Evolutionary conservation across 1,140 invertebrate genomes (phyloP).

Genomic region (Heliothis virescens): DNA sequence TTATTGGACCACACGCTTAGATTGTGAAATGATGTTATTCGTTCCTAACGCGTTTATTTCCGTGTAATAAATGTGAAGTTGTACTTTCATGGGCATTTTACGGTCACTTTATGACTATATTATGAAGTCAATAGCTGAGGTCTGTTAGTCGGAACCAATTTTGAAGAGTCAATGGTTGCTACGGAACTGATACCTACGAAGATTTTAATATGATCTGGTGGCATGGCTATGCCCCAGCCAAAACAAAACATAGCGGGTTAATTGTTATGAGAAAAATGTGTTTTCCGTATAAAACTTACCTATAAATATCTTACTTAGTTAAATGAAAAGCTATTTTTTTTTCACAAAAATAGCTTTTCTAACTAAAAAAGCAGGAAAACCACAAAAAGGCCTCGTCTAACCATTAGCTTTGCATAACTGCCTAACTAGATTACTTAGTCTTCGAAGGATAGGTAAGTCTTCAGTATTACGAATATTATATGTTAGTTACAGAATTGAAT

Average conservation of each 20-base stretch:
- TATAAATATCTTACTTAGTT: too few relatives aligned
- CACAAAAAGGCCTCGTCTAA: not conserved
- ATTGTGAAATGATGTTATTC: constrained; percentile 1
- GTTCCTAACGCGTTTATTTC: constrained; percentile 17
- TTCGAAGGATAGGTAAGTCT: not conserved
- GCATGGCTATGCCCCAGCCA: too few relatives aligned
- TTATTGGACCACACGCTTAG: not conserved
- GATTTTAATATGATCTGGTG: not conserved
- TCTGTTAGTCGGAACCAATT: not conserved
- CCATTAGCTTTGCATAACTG: not conserved
- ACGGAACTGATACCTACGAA: not conserved
- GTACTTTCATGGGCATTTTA: constrained; percentile 28
- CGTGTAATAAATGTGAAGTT: constrained; percentile 13
- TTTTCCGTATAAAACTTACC: too few relatives aligned
- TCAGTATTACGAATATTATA: not conserved
- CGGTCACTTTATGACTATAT: constrained; percentile 14
- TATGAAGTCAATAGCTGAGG: not conserved
- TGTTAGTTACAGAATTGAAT: too few relatives aligned
- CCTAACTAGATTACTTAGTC: not conserved
- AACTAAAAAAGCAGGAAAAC: not conserved
- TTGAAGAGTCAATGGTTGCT: not conserved
- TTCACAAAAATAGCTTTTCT: not conserved
- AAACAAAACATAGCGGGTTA: too few relatives aligned
- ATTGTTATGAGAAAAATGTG: too few relatives aligned
- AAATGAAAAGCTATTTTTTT: too few relatives aligned